Conservation (phyloP, 2,113 vertebrate species). For the Tamias sibiricus region DNA sequence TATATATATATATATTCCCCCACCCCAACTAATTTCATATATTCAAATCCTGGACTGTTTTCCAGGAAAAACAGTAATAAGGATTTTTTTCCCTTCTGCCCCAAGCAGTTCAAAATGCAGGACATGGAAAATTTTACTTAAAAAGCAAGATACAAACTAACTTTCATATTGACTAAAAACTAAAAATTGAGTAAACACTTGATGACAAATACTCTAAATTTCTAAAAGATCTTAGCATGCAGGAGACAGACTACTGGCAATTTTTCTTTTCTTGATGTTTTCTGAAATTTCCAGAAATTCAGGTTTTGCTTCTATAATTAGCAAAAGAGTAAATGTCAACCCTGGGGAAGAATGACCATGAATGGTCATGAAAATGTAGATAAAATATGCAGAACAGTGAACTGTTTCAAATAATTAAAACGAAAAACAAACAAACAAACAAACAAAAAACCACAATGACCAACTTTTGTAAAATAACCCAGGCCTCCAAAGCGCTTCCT, state of each 20-base stretch:
- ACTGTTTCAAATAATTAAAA: background rate
- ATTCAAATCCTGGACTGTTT: slow-evolving; percentile 19
- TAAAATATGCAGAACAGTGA: background rate
- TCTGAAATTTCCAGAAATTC: slow-evolving; percentile 42
- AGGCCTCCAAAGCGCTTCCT: slow-evolving; percentile 57
- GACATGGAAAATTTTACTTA: background rate
- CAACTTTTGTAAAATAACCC: slow-evolving; percentile 31
- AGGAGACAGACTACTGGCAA: background rate
- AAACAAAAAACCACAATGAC: no score
- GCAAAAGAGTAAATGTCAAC: background rate
- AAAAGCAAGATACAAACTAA: slow-evolving; percentile 9
- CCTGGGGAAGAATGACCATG: background rate
- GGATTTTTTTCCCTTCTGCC: background rate
- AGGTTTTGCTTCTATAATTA: background rate
- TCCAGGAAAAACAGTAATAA: background rate
- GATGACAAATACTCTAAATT: slow-evolving; percentile 7
- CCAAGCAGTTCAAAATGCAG: slow-evolving; percentile 24
- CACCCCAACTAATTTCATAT: background rate
- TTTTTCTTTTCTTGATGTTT: slow-evolving; percentile 37
- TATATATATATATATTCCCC: background rate
- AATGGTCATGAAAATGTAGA: background rate
- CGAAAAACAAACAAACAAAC: background rate
- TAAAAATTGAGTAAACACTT: background rate
- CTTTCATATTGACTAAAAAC: background rate
- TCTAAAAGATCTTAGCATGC: background rate